Evolutionary conservation across 2,113 vertebrate species (phyloP).

Genomic region (Ptychochromis oligacanthus): DNA sequence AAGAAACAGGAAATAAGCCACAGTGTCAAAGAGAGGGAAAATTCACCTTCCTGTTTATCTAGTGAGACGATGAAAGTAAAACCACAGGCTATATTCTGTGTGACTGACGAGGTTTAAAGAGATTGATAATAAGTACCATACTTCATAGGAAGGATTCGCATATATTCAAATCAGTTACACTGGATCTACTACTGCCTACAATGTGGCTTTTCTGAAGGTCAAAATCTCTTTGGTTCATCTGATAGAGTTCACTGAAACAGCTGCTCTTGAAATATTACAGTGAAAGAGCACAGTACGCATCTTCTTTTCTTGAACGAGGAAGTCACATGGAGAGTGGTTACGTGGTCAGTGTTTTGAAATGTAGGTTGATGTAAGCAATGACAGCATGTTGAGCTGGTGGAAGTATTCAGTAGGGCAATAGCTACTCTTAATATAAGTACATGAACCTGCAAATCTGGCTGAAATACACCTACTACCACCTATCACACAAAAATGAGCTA

Average conservation of each 20-base stretch:
- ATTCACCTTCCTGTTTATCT: conserved; percentile 87
- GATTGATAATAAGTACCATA: not conserved
- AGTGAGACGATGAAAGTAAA: conserved; percentile 66
- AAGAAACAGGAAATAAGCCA: conserved; percentile 84
- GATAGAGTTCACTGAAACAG: conserved; percentile 50
- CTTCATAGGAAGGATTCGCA: conserved; percentile 15
- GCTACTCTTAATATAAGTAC: not conserved
- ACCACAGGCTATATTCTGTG: conserved; percentile 63
- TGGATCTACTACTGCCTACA: conserved; percentile 31
- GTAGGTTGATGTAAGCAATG: not conserved
- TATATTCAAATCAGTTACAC: conserved; percentile 9
- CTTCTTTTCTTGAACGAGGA: not conserved
- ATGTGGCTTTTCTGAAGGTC: conserved; percentile 21
- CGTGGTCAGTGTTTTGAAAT: conserved; percentile 9
- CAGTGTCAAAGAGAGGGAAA: conserved; percentile 82
- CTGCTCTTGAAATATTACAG: not conserved
- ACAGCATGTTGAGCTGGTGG: not conserved
- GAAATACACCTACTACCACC: not conserved
- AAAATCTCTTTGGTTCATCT: conserved; percentile 9
- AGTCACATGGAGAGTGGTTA: not conserved
- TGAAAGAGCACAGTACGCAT: not conserved
- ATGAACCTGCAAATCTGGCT: not conserved
- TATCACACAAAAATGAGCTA: not conserved
- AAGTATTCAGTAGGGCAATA: not conserved
- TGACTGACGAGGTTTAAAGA: conserved; percentile 24